Conservation (phyloP, 2,113 vertebrate species). For the Orthonyx spaldingii region DNA sequence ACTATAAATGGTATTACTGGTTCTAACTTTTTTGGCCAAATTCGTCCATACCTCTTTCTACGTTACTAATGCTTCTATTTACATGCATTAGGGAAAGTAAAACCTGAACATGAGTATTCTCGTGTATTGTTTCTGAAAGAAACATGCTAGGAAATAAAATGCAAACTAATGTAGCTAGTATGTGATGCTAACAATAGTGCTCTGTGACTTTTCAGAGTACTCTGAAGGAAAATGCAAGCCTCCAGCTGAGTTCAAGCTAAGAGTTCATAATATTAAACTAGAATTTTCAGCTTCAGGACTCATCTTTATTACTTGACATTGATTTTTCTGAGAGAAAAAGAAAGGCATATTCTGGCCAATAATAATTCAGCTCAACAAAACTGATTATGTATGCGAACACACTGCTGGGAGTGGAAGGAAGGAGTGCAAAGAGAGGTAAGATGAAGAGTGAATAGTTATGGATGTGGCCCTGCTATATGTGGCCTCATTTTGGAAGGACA, state of each 20-base stretch:
- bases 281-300: background rate
- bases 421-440: background rate
- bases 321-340: background rate
- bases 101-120: background rate
- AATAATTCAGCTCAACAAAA: background rate
- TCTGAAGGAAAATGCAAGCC: background rate
- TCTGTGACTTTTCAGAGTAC: background rate
- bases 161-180: background rate
- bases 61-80: background rate
- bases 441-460: background rate
- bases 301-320: background rate
- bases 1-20: background rate
- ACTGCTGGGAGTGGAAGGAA: background rate
- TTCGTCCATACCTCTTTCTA: background rate
- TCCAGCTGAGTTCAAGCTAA: background rate
- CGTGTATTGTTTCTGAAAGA: background rate
- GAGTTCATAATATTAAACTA: background rate
- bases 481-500: background rate
- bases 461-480: background rate
- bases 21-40: background rate
- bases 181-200: background rate
- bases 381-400: background rate
- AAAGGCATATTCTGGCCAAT: background rate
- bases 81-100: background rate
- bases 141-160: background rate